phyloP scores from a whole-genome alignment of 2,888 invertebrate genomes.

The Drosophila melanocephala region DNA sequence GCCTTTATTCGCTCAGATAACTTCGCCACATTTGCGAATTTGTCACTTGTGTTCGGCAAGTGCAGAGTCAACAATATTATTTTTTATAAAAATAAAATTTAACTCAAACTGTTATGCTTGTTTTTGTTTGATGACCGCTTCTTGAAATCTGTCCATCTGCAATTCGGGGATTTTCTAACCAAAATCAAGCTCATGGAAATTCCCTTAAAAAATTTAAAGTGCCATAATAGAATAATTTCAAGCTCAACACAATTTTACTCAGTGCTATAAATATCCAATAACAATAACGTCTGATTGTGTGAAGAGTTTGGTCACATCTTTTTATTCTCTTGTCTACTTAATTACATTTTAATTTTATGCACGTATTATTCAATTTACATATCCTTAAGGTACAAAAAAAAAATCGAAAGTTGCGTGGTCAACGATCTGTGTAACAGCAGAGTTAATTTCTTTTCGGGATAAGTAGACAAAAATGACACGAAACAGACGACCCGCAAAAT shows the following conservation, averaged over 20 bases:
- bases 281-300: not conserved
- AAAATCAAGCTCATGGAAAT: not conserved
- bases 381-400: slow-evolving; percentile 7
- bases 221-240: not conserved
- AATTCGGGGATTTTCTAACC: not conserved
- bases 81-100: not conserved
- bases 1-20: not conserved
- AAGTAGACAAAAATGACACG: slow-evolving; percentile 41
- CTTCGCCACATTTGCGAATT: not conserved
- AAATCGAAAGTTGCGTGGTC: slow-evolving; percentile 44
- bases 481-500: slow-evolving; percentile 55
- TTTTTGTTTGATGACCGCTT: not conserved
- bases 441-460: slow-evolving; percentile 40
- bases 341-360: not conserved
- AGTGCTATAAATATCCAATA: not conserved
- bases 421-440: slow-evolving; percentile 53
- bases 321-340: not conserved
- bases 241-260: not conserved
- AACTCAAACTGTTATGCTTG: not conserved
- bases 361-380: not conserved
- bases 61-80: not conserved
- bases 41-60: not conserved
- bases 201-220: not conserved
- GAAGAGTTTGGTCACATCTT: not conserved
- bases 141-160: not conserved